Evolutionary conservation across 2,888 invertebrate species (phyloP), one percentile per base, ranked within the genome.

Genomic region (Apomyelois bistriatella): DNA sequence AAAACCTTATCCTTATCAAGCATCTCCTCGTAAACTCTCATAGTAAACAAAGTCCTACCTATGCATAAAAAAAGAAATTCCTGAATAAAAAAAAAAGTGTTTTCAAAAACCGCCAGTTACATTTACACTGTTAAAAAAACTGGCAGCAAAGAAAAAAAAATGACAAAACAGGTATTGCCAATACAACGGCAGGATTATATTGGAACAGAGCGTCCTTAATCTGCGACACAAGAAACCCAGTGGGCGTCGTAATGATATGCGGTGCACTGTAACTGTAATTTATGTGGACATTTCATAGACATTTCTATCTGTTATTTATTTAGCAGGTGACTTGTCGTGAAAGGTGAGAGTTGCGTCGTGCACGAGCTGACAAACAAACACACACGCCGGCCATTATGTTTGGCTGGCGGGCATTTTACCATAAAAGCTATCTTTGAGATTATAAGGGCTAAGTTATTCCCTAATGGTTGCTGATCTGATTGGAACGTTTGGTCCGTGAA

Each of bases 271-370:
- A 66, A 72, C 70, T 65, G 72, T 78, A 78, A 81, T 80, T 83
- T 80, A 79, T 74, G 70, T 70, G 68, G 70, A 76, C 72, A 71
- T 76, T 80, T 74, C 73, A 70, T 70, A 68, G 70, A 76, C 72
- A 71, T 76, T 80, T 74, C 73, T 74, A 79, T 78, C 76, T 64
- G 60, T 55, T 66, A 80, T 79, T 77, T 81, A 80, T 82, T 76
- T 74, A 72, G 72, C 80, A 76, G 72, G 79, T 80, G 79, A 76
- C 75, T 73, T 54, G 54, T 68, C 69, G 58, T 60, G 60, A 59
- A 55, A 55, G 53, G 55, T 54, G 58, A 56, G 56, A 56, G 50
- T 43, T 52, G 36, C 43, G 52, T 43, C 52, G 52, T 52, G 52
- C 52, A 13, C 22, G 42, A 48, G 48, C 52, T 58, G 55, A 56